Evolutionary conservation across 2,113 vertebrate genomes (phyloP), one percentile per base, ranked within the genome.

Genomic region (Sterrhoptilus dennistouni): DNA sequence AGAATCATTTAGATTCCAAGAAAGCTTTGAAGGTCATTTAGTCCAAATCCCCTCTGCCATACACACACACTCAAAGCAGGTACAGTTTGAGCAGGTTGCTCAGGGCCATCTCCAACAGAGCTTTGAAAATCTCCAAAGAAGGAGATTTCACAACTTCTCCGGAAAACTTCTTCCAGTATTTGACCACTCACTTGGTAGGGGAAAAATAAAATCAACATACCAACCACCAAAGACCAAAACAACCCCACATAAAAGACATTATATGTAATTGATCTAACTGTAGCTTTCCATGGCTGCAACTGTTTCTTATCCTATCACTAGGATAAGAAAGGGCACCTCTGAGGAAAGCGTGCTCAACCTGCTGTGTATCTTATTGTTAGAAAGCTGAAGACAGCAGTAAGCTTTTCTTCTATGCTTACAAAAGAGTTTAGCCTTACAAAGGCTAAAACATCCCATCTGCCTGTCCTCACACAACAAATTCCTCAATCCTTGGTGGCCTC

Each of bases 131-230:
- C 71, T 78, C 93, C 94, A 78, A 31, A 79, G 45, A 71, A 5
- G 19, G 60, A 95, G 72, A 93, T 92, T 90, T 92, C 83, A 86
- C 47, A 76, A 28, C 33, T 35, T 86, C 82, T 90, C n/a, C 14
- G 20, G 82, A 83, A 74, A 87, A 79, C 18, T 2, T 86, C 72
- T 83, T 87, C 76, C 80, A 93, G 93, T 93, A 92, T 93, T 94
- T 95, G 93, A 70, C 76, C 89, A 92, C 76, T 68, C 16, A 74
- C 38, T 56, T 47, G 9, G 15, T 5, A 60, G 9, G 11, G 56
- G 0, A 0, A 27, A 56, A 33, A 45, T 35, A 28, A 22, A 18
- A 25, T 49, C 47, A 49, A 49, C 47, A 49, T 24, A 75, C 12
- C 16, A 16, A 47, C 36, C 35, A 38, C 21, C n/a, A 64, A 53